Evolutionary conservation across 1,140 invertebrate species (phyloP), one percentile per base, ranked within the genome.

Genomic region (Goniozus legneri): DNA sequence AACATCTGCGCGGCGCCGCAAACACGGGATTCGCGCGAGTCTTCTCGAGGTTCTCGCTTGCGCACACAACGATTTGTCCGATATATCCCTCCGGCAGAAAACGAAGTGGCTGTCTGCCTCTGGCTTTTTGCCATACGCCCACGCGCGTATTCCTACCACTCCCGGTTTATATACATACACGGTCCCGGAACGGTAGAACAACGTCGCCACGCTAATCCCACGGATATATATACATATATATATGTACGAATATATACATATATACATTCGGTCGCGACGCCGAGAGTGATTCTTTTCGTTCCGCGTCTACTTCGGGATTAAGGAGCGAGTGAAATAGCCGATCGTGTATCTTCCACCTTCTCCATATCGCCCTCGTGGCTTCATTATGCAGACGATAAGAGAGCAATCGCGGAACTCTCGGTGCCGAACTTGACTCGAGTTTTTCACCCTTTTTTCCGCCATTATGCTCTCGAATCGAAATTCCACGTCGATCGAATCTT

Each of bases 61-160:
- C n/a, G n/a, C 16, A 21, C 2, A 42, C 13, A 42, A 33, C 54
- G 56, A 58, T 58, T 58, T 58, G 56, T 58, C 56, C 48, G 42
- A n/a, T n/a, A n/a, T 14, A 14, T 27, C 31, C 44, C 20, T 30
- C 50, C 42, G 31, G 14, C 30, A 46, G 48, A 43, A 55, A 60
- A 51, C 48, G 45, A 47, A 50, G 56, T 46, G 55, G 24, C 10
- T 27, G 24, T 27, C 24, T 27, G 4, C 14, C 50, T 44, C 33
- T 60, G 58, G 58, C 58, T 59, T 55, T 58, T 56, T 52, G 58
- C 58, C 58, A 59, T 58, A 48, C 58, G 49, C 56, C 58, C 52
- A 60, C 58, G 56, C 56, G 27, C n/a, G 18, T 3, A 4, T 18
- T 14, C 13, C 18, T 8, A 8, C 24, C 33, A 8, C 22, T 30